Conservation (phyloP, 2,888 invertebrate species). For the Caenorhabditis zanzibari region DNA sequence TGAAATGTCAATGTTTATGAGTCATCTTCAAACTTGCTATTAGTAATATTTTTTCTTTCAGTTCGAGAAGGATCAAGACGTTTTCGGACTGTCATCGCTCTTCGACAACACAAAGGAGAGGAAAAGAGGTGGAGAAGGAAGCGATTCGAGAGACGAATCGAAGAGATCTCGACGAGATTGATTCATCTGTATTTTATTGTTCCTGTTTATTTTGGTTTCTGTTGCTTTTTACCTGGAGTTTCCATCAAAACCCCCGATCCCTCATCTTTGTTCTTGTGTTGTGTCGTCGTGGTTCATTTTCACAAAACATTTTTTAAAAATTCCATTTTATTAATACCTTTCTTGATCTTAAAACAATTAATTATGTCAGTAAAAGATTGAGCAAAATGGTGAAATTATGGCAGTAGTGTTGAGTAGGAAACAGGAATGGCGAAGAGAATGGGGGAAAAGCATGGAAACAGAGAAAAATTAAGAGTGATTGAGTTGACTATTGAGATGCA, state of each 20-base stretch:
- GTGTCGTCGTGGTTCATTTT: neutral
- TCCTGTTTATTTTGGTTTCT: neutral
- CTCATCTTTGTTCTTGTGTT: neutral
- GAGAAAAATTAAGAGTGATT: conserved; percentile 26
- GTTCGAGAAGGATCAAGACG: conserved; percentile 89
- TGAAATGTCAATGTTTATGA: conserved; percentile 38
- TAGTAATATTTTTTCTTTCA: conserved; percentile 65
- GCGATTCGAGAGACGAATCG: conserved; percentile 60
- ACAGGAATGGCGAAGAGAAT: neutral
- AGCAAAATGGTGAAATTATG: conserved; percentile 25
- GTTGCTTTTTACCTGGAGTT: neutral
- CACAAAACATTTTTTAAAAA: conserved; percentile 14
- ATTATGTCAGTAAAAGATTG: conserved; percentile 49
- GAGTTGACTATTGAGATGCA: conserved; percentile 35
- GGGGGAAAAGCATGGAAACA: neutral
- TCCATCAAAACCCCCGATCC: conserved; percentile 4
- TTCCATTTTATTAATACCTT: conserved; percentile 44
- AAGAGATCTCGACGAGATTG: conserved; percentile 66
- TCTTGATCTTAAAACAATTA: conserved; percentile 33
- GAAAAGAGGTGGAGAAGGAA: conserved; percentile 70
- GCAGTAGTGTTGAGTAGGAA: conserved; percentile 12
- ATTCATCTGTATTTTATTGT: conserved; percentile 16
- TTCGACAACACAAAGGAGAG: conserved; percentile 94
- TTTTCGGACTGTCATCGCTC: conserved; percentile 98
- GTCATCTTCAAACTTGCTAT: conserved; percentile 13